Base-by-base conservation (phyloP, 2,888 invertebrate genomes). In the Ectemnius lituratus region DNA sequence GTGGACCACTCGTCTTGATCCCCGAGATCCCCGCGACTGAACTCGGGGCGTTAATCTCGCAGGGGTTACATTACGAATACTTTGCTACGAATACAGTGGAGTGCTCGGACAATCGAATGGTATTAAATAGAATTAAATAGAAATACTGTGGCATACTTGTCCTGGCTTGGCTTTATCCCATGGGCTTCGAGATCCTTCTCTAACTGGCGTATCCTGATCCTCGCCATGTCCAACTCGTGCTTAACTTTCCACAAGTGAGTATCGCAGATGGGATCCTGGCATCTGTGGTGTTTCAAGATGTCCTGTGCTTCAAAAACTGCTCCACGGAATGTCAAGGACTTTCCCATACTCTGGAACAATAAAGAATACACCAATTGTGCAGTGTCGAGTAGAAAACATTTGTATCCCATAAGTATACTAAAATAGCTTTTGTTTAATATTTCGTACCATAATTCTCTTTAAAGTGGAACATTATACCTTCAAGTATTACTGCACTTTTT, bases 171-270 rank as follows among this genome's bases (percentile, higher is more conserved):
- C 88, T 95, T 94, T 88, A 97, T 94, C 83, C 96, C 97, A 91
- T 96, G 95, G 75, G 94, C 94, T 90, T 96, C 96, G 91, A 97
- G 93, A 88, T 96, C 95, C 89, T 95, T 96, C 88, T 97, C 96
- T 86, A 98, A 92, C 90, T 97, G 96, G 73, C 96, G 94, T 85
- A 97, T 96, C 86, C 96, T 94, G 86, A 97, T 93, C 84, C 95
- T 93, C 0, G 97, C 96, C 91, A 97, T 94, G 90, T 97, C 97
- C 84, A 98, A 93, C 90, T 98, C 97, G 89, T 97, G 96, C 85
- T 96, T 95, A 61, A 97, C 96, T 88, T 97, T 97, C 97, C 97
- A 97, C 79, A 97, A 92, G 91, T 94, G 96, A 86, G 94, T 95
- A 92, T 93, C 97, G 92, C 94, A 97, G 90, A 93, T 95, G 76